A percentile compares a stretch with the other conserved stretches of the same genome.
phyloP scores from a whole-genome alignment of 1,140 invertebrate genomes.

The Drosophila oshimai region DNA sequence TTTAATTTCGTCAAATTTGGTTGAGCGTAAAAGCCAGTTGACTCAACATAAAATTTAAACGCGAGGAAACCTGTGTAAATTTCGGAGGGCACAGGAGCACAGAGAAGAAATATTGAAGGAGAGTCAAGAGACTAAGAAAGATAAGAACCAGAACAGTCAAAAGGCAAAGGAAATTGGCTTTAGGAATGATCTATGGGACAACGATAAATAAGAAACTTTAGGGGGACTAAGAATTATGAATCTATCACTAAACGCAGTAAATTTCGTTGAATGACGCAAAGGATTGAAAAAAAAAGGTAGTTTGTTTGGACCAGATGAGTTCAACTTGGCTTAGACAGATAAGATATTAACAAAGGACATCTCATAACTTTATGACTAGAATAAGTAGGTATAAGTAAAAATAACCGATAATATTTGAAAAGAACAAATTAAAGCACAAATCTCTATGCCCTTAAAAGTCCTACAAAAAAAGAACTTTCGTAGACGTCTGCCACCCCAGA shows the following conservation, averaged over 20 bases:
- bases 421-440: no score
- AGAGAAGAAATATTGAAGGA: neutral
- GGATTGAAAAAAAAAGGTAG: no score
- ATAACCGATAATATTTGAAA: no score
- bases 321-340: no score
- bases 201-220: neutral
- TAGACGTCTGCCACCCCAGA: conserved; percentile 6
- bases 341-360: no score
- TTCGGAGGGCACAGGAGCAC: neutral
- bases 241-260: neutral
- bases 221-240: neutral
- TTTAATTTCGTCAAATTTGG: conserved; percentile 35
- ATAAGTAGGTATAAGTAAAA: no score
- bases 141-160: neutral
- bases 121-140: neutral
- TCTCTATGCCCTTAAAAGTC: neutral
- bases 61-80: neutral
- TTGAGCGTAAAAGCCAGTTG: conserved; percentile 12
- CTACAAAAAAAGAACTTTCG: neutral
- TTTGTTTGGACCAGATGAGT: no score
- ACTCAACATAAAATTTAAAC: conserved; percentile 10
- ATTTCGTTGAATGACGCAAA: neutral
- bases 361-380: no score
- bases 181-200: neutral
- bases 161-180: conserved; percentile 3